A percentile compares a stretch with the other conserved stretches of the same genome.
These are phyloP conservation scores for Spinibarbus caldwelli DNA, from an alignment of 2,797 vertebrate species.

Conservation along the genomic window DNA sequence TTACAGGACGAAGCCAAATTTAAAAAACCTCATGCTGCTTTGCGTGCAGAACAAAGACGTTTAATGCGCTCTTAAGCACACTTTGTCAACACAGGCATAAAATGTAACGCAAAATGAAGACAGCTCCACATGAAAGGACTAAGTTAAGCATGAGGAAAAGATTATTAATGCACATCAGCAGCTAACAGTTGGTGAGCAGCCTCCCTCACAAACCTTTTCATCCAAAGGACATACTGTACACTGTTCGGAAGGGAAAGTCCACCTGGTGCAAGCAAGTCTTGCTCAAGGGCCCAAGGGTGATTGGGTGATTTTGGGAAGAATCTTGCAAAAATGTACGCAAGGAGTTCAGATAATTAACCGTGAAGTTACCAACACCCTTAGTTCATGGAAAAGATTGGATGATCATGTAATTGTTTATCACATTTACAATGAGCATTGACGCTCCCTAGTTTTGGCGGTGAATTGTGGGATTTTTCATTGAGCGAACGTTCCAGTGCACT, in stretches of 20 bases:
- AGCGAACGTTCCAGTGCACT: background rate
- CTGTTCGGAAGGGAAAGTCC: background rate
- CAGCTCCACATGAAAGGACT: slow-evolving; percentile 19
- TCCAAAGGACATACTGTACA: background rate
- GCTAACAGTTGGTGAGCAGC: background rate
- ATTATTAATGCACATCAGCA: slow-evolving; percentile 13
- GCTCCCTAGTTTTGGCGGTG: too few relatives aligned
- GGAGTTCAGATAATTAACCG: background rate
- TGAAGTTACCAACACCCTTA: background rate
- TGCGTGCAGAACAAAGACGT: slow-evolving; percentile 68
- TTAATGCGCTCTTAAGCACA: background rate
- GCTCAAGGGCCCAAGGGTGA: background rate
- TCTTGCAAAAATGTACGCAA: background rate
- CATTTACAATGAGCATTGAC: background rate
- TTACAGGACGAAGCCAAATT: slow-evolving; percentile 70
- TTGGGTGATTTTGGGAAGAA: background rate
- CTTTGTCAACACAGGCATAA: slow-evolving; percentile 4
- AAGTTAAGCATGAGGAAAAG: background rate
- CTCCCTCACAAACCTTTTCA: background rate
- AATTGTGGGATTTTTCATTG: background rate
- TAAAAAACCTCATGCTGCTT: slow-evolving; percentile 71
- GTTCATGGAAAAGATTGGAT: background rate
- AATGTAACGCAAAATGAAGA: slow-evolving; percentile 27
- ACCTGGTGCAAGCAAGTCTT: background rate
- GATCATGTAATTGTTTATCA: background rate